phyloP scores from a whole-genome alignment of 2,113 vertebrate genomes.

The Thryonomys swinderianus region DNA sequence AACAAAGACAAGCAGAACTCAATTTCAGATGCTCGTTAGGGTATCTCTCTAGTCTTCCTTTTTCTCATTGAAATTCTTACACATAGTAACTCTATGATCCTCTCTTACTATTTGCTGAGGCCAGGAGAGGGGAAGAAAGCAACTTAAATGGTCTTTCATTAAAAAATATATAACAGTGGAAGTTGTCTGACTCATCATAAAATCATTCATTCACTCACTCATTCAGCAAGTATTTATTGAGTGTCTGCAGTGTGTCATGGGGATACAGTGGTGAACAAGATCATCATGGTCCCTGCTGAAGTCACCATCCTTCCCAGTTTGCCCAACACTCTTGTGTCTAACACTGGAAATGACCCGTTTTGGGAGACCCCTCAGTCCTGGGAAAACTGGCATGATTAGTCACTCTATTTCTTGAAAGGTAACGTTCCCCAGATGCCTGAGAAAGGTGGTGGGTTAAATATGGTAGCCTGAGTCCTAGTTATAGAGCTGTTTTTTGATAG shows the following conservation, averaged over 20 bases:
- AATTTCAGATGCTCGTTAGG: background rate
- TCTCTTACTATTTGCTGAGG: background rate
- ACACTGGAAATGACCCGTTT: background rate
- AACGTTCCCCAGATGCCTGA: background rate
- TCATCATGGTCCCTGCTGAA: background rate
- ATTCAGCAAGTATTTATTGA: conserved; percentile 30
- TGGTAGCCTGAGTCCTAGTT: background rate
- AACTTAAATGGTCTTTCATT: conserved; percentile 10
- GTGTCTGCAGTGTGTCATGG: background rate
- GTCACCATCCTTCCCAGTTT: background rate
- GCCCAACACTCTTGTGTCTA: background rate
- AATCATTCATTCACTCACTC: conserved; percentile 14
- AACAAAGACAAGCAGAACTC: conserved; percentile 47
- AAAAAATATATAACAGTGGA: background rate
- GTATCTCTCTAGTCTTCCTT: conserved; percentile 33
- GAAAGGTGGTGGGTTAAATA: background rate
- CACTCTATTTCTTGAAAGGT: background rate
- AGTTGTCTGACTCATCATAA: background rate
- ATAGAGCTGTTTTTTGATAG: background rate
- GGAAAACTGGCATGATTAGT: background rate
- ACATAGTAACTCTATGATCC: conserved; percentile 6
- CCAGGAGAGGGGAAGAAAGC: conserved; percentile 5
- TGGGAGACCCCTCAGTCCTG: background rate
- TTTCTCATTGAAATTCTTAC: conserved; percentile 13
- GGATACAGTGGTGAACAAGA: background rate